A percentile compares a stretch with the other conserved stretches of the same genome.
phyloP scores from a whole-genome alignment of 2,113 vertebrate species.

The Engystomops pustulosus region DNA sequence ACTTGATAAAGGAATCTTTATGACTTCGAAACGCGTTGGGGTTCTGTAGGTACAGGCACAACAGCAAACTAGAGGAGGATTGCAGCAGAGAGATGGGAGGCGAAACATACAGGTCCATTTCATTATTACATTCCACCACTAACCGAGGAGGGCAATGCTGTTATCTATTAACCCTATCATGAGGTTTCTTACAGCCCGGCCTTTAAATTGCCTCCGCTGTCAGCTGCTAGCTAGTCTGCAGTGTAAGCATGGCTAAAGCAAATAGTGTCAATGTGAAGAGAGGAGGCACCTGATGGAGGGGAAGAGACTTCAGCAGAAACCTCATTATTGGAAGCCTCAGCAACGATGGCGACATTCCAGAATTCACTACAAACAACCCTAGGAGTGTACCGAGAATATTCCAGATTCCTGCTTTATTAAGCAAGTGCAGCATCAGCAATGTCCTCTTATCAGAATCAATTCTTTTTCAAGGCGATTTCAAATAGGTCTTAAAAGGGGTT shows the following conservation, averaged over 20 bases:
- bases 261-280: neutral
- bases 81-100: no score
- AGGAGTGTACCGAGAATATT: neutral
- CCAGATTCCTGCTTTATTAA: neutral
- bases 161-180: no score
- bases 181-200: no score
- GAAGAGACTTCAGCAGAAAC: neutral
- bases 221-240: conserved; percentile 4
- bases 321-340: neutral
- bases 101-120: no score
- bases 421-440: neutral
- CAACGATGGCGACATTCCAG: neutral
- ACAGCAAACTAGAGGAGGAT: no score
- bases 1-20: no score
- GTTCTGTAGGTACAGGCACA: no score
- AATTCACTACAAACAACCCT: neutral
- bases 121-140: no score
- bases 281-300: neutral
- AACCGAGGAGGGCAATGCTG: no score
- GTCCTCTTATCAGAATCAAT: neutral
- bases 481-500: no score
- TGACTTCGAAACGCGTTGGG: no score
- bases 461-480: no score
- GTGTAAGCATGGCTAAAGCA: neutral
- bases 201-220: neutral